Evolutionary conservation across 2,113 vertebrate genomes (phyloP).

Genomic region (Pteruthius melanotis): DNA sequence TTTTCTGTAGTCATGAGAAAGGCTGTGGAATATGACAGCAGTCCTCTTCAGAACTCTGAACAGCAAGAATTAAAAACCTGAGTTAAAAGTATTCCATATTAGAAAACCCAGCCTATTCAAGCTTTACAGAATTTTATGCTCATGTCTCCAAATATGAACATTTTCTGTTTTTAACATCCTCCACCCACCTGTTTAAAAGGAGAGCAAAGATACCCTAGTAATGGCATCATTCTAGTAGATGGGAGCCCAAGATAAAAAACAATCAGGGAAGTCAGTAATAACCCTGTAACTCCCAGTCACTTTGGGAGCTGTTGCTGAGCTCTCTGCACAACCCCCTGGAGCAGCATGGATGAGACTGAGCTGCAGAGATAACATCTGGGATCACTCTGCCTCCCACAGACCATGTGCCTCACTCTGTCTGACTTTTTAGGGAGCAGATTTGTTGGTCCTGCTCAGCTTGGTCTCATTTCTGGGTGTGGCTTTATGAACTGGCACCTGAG

Average conservation of each 20-base stretch:
- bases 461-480: not conserved
- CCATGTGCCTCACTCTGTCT: accelerated
- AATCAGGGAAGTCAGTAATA: not conserved
- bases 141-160: not conserved
- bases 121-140: not conserved
- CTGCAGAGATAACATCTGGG: not conserved
- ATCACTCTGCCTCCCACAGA: not conserved
- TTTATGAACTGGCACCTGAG: not conserved
- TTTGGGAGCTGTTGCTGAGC: not conserved
- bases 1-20: not conserved
- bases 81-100: not conserved
- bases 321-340: not conserved
- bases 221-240: not conserved
- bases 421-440: not conserved
- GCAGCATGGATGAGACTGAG: not conserved
- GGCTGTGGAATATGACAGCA: not conserved
- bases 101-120: not conserved
- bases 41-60: not conserved
- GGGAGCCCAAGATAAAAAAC: not conserved
- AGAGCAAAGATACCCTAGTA: not conserved
- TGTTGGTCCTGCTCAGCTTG: not conserved
- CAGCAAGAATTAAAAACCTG: not conserved
- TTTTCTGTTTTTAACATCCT: not conserved
- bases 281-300: accelerated
- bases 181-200: not conserved